Conservation (phyloP, 2,113 vertebrate genomes). For the Rhinolophus ferrumequinum region DNA sequence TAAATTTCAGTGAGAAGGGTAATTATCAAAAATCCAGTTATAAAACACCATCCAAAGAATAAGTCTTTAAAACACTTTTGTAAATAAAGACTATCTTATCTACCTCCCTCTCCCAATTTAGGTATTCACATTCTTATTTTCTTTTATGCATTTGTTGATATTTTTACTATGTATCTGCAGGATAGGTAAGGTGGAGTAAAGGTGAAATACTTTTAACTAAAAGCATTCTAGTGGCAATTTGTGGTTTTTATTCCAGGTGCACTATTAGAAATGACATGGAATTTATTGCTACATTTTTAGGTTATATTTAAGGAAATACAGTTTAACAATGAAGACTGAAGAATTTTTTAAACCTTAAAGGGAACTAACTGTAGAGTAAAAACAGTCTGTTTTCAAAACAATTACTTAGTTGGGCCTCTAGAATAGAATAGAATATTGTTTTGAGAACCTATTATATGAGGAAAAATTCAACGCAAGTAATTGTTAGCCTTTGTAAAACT, state of each 20-base stretch:
- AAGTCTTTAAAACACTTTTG: conserved; percentile 38
- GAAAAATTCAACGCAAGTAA: conserved; percentile 48
- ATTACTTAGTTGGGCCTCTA: conserved; percentile 30
- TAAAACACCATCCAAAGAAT: conserved; percentile 52
- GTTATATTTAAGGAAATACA: conserved; percentile 34
- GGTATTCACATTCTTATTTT: conserved; percentile 15
- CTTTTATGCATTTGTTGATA: not conserved
- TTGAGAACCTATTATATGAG: conserved; percentile 12
- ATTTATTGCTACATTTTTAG: conserved; percentile 24
- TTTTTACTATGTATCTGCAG: conserved; percentile 28
- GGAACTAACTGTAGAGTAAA: not conserved
- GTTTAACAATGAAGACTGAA: conserved; percentile 34
- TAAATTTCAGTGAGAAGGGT: conserved; percentile 48
- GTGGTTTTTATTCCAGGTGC: conserved; percentile 34
- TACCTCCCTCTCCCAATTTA: not conserved
- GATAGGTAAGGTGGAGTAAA: not conserved
- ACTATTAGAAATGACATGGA: conserved; percentile 1
- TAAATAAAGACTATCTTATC: conserved; percentile 44
- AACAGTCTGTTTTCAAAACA: conserved; percentile 7
- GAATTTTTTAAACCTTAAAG: conserved; percentile 43
- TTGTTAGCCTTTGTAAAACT: conserved; percentile 60
- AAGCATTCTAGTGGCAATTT: not conserved
- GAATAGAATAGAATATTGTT: conserved; percentile 30
- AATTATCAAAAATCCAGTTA: conserved; percentile 63
- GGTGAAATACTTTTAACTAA: conserved; percentile 48